Evolutionary conservation across 2,797 vertebrate genomes (phyloP), one percentile per base, ranked within the genome.

Genomic region (Lithobates sylvaticus): DNA sequence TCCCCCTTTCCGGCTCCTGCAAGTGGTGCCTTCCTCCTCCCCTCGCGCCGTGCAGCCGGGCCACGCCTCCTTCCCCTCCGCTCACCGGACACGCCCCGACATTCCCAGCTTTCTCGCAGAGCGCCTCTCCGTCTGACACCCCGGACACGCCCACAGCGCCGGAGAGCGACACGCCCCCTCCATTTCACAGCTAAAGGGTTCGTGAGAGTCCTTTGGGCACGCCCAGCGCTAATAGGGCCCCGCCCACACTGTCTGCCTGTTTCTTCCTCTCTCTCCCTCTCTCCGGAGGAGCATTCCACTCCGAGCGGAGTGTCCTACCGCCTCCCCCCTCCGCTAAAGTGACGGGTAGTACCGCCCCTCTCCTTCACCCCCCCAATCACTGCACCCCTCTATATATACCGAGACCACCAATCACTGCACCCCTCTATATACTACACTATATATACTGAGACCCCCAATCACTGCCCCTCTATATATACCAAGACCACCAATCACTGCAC

Each of bases 261-360:
- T 10, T 72, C 75, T 78, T 72, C 76, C 76, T 85, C 65, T 65
- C 83, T 77, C 75, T 83, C 83, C 61, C 75, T 83, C 44, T 47
- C 44, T 47, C 44, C 18, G 50, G 34, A 78, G 50, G 80, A 86
- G 70, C 73, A 80, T 81, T 86, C 88, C 87, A 88, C 89, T 86
- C 88, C 89, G 88, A 80, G 82, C 36, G 76, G 69, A 44, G 39
- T 29, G 32, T 89, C 84, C 84, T 84, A 68, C 81, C 65, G 85
- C 78, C 88, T 42, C 80, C 34, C 47, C 42, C 69, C 79, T 39
- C 58, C 78, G 6, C 70, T 39, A 61, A 6, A 8, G 77, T 64
- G 74, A 29, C 67, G 32, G 26, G 36, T 87, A 70, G 89, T 1
- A 9, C 89, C 89, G 84, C 89, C 91, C 89, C 80, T 64, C 84